Base-by-base conservation (phyloP, 2,797 vertebrate species). In the Emydoidea blandingii region DNA sequence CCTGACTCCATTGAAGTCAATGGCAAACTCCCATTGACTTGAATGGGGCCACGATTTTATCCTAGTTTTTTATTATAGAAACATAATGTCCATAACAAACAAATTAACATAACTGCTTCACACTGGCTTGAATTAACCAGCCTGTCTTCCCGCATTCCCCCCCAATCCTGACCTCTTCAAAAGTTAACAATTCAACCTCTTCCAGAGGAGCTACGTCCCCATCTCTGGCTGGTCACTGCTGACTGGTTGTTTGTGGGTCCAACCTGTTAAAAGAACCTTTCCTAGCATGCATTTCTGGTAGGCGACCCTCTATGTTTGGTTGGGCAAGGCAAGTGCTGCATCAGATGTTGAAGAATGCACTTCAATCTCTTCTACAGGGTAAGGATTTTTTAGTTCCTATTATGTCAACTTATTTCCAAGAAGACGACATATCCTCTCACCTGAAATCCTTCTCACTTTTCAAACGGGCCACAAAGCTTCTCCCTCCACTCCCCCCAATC, bases 271-370 rank as follows among this genome's bases (percentile, higher is more conserved):
- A 91, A 87, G 15, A 41, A 41, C n/a, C 37, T 47, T 82, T 82
- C 54, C 16, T 29, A 18, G 81, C 54, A 0, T 1, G 47, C 85
- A 0, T 11, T 18, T 29, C 18, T 0, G 37, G 89, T 78, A 82
- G 50, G 95, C 0, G 52, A 88, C 79, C 81, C 80, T 12, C 1
- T 0, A 1, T 80, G 62, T 2, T 82, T 0, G 62, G 16, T 0
- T 27, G 5, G 4, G 79, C 37, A 0, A 31, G 18, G 53, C 1
- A 2, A 84, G 0, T 6, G 84, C 0, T 14, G 1, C 83, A 49
- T 27, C 41, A 15, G 83, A 85, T 93, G 74, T 83, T 74, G 96
- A 91, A 87, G 47, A 23, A 50, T 81, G 18, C 92, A 59, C 76
- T 34, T 23, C 84, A 56, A 29, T 37, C 78, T 89, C 74, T 68